Percentiles rank a stretch among this genome's conserved stretches.
Conservation (phyloP, 2,888 invertebrate species). For the Diploptera punctata region DNA sequence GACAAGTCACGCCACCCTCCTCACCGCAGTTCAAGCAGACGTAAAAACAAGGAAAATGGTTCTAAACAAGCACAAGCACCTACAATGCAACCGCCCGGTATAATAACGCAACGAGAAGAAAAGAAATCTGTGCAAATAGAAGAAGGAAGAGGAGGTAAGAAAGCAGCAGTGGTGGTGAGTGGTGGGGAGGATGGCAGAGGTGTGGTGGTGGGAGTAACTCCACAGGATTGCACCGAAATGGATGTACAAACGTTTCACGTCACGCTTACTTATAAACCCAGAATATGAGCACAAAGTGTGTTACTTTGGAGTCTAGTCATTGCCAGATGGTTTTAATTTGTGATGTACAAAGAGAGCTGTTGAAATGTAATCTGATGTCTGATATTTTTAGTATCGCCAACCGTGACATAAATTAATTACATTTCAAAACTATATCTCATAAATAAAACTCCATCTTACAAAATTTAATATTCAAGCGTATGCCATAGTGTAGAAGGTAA, state of each 20-base stretch:
- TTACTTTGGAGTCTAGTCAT: no score
- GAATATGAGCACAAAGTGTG: constrained; percentile 51
- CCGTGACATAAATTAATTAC: no score
- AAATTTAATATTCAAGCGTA: no score
- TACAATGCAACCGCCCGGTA: background rate
- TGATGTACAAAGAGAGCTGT: no score
- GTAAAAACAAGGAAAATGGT: constrained; percentile 61
- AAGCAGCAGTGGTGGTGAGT: constrained; percentile 5
- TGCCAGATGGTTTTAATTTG: no score
- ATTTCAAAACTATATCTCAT: no score
- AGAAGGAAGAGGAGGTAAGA: constrained; percentile 1
- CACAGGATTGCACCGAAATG: constrained; percentile 59
- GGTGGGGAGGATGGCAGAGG: constrained; percentile 8
- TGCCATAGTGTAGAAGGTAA: no score
- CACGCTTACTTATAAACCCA: constrained; percentile 60
- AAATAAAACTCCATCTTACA: no score
- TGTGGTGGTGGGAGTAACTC: constrained; percentile 45
- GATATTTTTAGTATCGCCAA: no score
- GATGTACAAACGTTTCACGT: constrained; percentile 60
- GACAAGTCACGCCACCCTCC: constrained; percentile 57
- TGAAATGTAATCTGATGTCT: no score
- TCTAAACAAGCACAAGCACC: constrained; percentile 38
- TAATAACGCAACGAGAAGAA: constrained; percentile 18
- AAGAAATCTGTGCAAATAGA: constrained; percentile 43
- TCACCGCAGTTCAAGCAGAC: constrained; percentile 58